Percentiles rank a stretch among this genome's conserved stretches.
Conservation (phyloP, 1,140 invertebrate species). For the Caerostris extrusa region DNA sequence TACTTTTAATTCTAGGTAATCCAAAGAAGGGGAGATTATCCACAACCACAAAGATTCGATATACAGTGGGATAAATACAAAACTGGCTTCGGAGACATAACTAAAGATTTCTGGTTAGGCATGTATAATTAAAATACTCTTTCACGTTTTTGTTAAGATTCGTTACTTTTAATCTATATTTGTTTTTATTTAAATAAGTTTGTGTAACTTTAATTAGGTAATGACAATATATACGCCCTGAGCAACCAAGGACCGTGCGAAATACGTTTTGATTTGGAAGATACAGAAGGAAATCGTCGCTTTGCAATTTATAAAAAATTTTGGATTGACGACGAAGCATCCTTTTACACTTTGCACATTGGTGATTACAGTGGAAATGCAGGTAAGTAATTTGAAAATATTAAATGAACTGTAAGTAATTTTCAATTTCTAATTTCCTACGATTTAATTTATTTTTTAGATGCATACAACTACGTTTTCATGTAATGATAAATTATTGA, state of each 20-base stretch:
- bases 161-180: too few species aligned
- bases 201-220: constrained; percentile 12
- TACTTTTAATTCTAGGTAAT: constrained; percentile 6
- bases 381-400: background rate
- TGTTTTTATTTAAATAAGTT: too few species aligned
- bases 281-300: background rate
- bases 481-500: too few species aligned
- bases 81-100: constrained; percentile 2
- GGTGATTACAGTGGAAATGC: constrained; percentile 40
- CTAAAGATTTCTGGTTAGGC: constrained; percentile 36
- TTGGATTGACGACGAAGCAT: constrained; percentile 46
- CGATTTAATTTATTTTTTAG: too few species aligned
- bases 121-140: background rate
- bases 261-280: constrained; percentile 52
- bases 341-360: constrained; percentile 46
- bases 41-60: background rate
- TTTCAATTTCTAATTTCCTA: too few species aligned
- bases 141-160: too few species aligned
- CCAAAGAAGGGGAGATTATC: constrained; percentile 25
- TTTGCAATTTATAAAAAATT: constrained; percentile 59
- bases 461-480: too few species aligned
- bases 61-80: background rate
- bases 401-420: too few species aligned
- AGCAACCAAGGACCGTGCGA: constrained; percentile 41
- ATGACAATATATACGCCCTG: constrained; percentile 58